These are phyloP conservation scores for Hemaris fuciformis DNA, from an alignment of 2,888 invertebrate species.

Conservation along the genomic window DNA sequence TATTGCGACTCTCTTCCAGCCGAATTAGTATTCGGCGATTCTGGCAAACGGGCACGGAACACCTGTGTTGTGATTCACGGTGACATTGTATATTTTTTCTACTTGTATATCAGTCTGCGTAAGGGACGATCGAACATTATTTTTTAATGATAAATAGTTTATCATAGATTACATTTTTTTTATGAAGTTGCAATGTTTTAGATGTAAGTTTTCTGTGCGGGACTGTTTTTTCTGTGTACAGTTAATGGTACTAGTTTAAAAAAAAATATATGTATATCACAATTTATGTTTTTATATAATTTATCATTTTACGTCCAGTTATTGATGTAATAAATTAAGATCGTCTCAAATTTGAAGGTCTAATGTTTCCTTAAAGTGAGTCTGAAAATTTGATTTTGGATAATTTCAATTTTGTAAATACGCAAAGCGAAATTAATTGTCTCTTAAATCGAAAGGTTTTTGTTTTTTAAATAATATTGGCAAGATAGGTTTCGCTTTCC, in stretches of 20 bases:
- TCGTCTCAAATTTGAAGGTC: constrained; percentile 19
- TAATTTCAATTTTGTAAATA: constrained; percentile 49
- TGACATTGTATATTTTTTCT: constrained; percentile 77
- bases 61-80: neutral
- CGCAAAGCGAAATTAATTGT: constrained; percentile 50
- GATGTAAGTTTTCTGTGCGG: constrained; percentile 51
- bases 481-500: constrained; percentile 24
- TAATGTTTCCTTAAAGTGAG: neutral
- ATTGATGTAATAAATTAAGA: constrained; percentile 25
- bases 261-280: constrained; percentile 18
- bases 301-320: constrained; percentile 31
- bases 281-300: constrained; percentile 27
- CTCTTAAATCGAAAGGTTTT: constrained; percentile 17
- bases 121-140: constrained; percentile 51
- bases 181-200: constrained; percentile 66
- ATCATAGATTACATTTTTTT: constrained; percentile 53
- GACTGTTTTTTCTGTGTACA: constrained; percentile 61
- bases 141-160: constrained; percentile 46
- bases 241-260: constrained; percentile 40
- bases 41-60: neutral
- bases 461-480: constrained; percentile 28
- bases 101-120: constrained; percentile 69
- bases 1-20: neutral
- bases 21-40: neutral
- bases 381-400: neutral